phyloP scores from a whole-genome alignment of 2,797 vertebrate genomes.

The Sebastiscus tertius region DNA sequence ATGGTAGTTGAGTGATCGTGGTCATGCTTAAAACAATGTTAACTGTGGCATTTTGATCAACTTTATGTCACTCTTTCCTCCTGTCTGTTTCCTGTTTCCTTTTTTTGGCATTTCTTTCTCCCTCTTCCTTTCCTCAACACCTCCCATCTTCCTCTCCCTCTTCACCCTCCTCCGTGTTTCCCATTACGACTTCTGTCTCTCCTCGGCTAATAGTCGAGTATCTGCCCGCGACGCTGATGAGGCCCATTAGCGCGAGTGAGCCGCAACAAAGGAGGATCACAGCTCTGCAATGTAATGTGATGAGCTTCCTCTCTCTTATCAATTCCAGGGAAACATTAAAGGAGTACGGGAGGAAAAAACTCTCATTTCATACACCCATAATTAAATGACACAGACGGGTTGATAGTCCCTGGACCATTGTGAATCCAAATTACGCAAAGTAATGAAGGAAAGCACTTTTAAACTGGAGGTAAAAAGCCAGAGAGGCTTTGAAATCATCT shows the following conservation, averaged over 20 bases:
- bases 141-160: background rate
- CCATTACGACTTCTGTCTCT: constrained; percentile 77
- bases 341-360: constrained; percentile 71
- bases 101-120: too few species aligned
- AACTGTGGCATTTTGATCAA: too few species aligned
- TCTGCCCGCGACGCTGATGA: constrained; percentile 84
- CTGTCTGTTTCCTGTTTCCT: background rate
- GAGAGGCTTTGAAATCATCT: constrained; percentile 34
- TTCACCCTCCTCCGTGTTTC: constrained; percentile 14
- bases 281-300: constrained; percentile 82
- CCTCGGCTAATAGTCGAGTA: constrained; percentile 87
- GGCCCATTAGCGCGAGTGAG: constrained; percentile 88
- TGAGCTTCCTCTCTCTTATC: constrained; percentile 83
- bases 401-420: constrained; percentile 75
- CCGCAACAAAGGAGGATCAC: constrained; percentile 83
- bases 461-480: constrained; percentile 31
- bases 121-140: background rate
- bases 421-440: constrained; percentile 71
- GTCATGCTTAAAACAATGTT: background rate
- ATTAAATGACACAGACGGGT: constrained; percentile 86
- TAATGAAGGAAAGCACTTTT: constrained; percentile 68
- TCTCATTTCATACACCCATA: constrained; percentile 87
- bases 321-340: constrained; percentile 84
- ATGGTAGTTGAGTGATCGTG: background rate
- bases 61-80: background rate